A percentile compares a stretch with the other conserved stretches of the same genome.
phyloP scores from a whole-genome alignment of 2,888 invertebrate species.

The Hypolimnas misippus region DNA sequence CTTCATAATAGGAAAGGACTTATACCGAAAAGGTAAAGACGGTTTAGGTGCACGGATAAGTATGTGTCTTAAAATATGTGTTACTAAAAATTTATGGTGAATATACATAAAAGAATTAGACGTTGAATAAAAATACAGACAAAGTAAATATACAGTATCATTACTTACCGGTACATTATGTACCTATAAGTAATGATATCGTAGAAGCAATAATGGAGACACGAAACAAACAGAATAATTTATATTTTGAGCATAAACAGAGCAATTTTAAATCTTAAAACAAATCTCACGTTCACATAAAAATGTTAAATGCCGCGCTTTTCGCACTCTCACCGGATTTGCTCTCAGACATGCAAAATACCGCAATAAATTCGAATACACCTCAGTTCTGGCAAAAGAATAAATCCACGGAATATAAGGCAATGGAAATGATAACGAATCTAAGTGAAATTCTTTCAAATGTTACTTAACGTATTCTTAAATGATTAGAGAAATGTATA shows the following conservation, averaged over 20 bases:
- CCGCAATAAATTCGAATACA: constrained; percentile 43
- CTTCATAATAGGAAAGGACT: too few relatives aligned
- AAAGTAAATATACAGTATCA: background rate
- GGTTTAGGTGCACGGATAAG: too few relatives aligned
- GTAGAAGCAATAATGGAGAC: constrained; percentile 11
- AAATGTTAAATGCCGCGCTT: constrained; percentile 33
- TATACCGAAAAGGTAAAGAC: too few relatives aligned
- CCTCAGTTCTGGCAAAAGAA: constrained; percentile 35
- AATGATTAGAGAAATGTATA: too few relatives aligned
- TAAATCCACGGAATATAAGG: constrained; percentile 13
- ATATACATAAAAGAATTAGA: too few relatives aligned
- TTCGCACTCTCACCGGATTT: constrained; percentile 35
- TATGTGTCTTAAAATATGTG: too few relatives aligned
- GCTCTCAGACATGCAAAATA: constrained; percentile 47
- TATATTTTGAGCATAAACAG: constrained; percentile 28
- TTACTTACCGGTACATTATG: background rate
- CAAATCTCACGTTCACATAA: constrained; percentile 34
- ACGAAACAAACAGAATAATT: constrained; percentile 28
- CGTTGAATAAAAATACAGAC: too few relatives aligned
- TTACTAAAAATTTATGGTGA: too few relatives aligned
- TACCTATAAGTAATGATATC: background rate
- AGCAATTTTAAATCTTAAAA: constrained; percentile 32
- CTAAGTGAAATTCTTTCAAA: background rate
- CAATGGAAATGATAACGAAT: background rate
- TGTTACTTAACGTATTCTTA: too few relatives aligned